Evolutionary conservation across 2,113 vertebrate genomes (phyloP).

Genomic region (Thamnaconus septentrionalis): DNA sequence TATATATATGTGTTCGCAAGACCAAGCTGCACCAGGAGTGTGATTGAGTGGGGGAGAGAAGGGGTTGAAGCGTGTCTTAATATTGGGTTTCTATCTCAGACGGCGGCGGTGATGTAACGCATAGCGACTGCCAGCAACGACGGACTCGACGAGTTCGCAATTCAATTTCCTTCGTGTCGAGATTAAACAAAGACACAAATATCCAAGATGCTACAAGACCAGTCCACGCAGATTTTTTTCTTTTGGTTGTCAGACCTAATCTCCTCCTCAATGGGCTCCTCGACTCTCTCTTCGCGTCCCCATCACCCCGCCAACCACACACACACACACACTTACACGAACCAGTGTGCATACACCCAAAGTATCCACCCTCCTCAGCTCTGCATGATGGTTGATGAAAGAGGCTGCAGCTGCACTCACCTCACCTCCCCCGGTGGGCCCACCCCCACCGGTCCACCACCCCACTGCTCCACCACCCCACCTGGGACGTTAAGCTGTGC

Average conservation of each 20-base stretch:
- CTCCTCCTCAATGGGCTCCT: too few species aligned
- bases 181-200: conserved; percentile 18
- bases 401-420: conserved; percentile 8
- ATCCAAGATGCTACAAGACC: too few species aligned
- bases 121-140: conserved; percentile 17
- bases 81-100: too few species aligned
- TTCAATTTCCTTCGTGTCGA: conserved; percentile 47
- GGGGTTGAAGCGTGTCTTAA: too few species aligned
- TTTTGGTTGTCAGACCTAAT: too few species aligned
- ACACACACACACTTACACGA: background rate
- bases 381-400: conserved; percentile 27
- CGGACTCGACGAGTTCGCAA: conserved; percentile 31
- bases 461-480: background rate
- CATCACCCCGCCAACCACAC: conserved; percentile 7
- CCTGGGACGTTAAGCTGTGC: conserved; percentile 1
- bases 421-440: too few species aligned
- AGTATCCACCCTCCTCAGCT: conserved; percentile 16
- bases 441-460: background rate
- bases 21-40: too few species aligned
- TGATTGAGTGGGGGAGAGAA: too few species aligned
- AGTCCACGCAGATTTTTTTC: too few species aligned
- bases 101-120: background rate
- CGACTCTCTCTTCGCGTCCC: conserved; percentile 1
- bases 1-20: too few species aligned
- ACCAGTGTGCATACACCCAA: background rate